Conservation (phyloP, 2,888 invertebrate species). For the Mythimna lalbum region DNA sequence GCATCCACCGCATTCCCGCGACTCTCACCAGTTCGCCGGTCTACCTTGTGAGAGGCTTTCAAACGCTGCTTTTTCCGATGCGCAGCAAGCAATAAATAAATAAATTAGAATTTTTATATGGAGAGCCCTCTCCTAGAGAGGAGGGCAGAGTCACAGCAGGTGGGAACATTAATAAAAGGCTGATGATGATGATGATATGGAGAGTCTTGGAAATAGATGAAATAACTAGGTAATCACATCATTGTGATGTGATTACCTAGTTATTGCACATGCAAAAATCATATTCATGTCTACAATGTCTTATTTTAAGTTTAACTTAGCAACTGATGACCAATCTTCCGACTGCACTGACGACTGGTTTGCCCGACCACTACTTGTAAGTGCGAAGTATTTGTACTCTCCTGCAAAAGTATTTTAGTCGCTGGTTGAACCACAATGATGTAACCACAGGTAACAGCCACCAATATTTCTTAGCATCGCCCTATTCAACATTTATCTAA, state of each 20-base stretch:
- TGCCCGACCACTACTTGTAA: not conserved
- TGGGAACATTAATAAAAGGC: too few species aligned
- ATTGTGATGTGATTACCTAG: too few species aligned
- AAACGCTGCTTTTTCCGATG: too few species aligned
- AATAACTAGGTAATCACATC: not conserved
- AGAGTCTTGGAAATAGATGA: not conserved
- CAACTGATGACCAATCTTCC: not conserved
- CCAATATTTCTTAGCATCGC: not conserved
- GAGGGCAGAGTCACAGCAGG: too few species aligned
- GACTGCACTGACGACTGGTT: not conserved
- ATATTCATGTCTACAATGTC: not conserved
- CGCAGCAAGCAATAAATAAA: too few species aligned
- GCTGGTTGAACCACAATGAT: not conserved
- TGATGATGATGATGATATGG: too few species aligned
- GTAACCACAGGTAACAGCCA: not conserved
- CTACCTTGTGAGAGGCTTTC: too few species aligned
- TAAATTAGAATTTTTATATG: too few species aligned
- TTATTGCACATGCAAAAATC: not conserved
- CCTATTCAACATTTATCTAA: not conserved
- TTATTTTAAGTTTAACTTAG: not conserved
- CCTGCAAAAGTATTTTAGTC: not conserved
- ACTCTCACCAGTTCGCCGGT: too few species aligned
- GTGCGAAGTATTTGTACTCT: not conserved
- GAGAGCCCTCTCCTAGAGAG: too few species aligned
- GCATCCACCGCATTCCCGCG: too few species aligned